Evolutionary conservation across 2,797 vertebrate species (phyloP), one percentile per base, ranked within the genome.

Genomic region (Girardinus metallicus): DNA sequence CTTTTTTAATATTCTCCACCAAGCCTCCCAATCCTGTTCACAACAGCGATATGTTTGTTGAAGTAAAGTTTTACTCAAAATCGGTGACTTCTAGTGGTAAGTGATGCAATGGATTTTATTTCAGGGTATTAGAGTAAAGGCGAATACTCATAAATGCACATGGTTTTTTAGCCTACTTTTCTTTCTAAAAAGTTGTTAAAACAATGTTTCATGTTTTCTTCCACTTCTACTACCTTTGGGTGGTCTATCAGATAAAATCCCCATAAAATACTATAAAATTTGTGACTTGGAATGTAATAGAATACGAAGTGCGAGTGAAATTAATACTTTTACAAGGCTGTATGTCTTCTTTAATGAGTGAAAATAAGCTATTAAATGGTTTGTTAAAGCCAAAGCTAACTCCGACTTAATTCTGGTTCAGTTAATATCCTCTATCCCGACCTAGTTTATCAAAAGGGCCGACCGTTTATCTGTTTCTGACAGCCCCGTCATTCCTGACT

Each of bases 371-470:
- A 29, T 29, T 8, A 72, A 64, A 36, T 6, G 1, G 21, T 43
- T 43, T 26, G 21, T 68, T 23, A 26, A 41, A 41, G 41, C 21
- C 36, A 26, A 68, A 5, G 21, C 1, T 23, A 0, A 16, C 36
- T 39, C 5, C 1, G 34, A 44, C 66, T 18, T 39, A 44, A 8
- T 47, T 55, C 57, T 34, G 18, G 18, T 76, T 31, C 44, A 60
- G 39, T 16, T 16, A 10, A 5, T 57, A 26, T 70, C 34, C 12
- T 16, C 62, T 26, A 46, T 12, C 43, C 47, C 84, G 3, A 43
- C 21, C 73, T 51, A 43, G 34, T 74, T 83, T 84, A 46, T 66
- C 43, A 76, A 79, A 78, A 85, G 84, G 84, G 49, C 80, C 81
- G 85, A 55, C 68, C 5, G 6, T 34, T 75, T 46, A 77, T 79